Evolutionary conservation across 1,140 invertebrate species (phyloP).

Genomic region (Drosophila tropicalis): DNA sequence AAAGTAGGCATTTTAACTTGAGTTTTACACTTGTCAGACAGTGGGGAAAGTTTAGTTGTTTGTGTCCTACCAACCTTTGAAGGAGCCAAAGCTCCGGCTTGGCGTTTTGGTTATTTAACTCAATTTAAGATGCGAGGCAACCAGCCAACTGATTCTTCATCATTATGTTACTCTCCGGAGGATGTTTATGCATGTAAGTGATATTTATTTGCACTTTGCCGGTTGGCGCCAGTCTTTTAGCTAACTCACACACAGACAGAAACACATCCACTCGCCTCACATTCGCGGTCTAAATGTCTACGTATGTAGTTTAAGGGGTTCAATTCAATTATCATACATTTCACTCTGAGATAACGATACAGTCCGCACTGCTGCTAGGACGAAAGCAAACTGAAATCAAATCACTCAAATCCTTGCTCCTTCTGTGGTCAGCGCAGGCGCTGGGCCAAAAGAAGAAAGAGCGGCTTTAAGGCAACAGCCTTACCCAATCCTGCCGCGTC

Average conservation of each 20-base stretch:
- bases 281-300: not conserved
- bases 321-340: not conserved
- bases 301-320: slow-evolving; percentile 30
- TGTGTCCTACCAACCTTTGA: slow-evolving; percentile 4
- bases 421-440: slow-evolving; percentile 48
- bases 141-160: not conserved
- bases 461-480: slow-evolving; percentile 34
- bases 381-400: slow-evolving; percentile 50
- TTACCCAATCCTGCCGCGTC: not conserved
- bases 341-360: not conserved
- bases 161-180: slow-evolving; percentile 15
- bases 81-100: not conserved
- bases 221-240: slow-evolving; percentile 46
- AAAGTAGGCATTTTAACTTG: slow-evolving; percentile 3
- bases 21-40: not conserved
- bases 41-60: not conserved
- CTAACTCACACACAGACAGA: slow-evolving; percentile 15
- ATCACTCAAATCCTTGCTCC: not conserved
- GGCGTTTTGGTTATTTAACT: slow-evolving; percentile 34
- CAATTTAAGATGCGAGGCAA: slow-evolving; percentile 47
- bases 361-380: slow-evolving; percentile 38
- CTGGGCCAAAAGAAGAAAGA: slow-evolving; percentile 29
- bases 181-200: slow-evolving; percentile 50
- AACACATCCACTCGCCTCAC: not conserved
- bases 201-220: slow-evolving; percentile 65